A percentile compares a stretch with the other conserved stretches of the same genome.
Conservation (phyloP, 2,888 invertebrate genomes). For the Thyatira batis region DNA sequence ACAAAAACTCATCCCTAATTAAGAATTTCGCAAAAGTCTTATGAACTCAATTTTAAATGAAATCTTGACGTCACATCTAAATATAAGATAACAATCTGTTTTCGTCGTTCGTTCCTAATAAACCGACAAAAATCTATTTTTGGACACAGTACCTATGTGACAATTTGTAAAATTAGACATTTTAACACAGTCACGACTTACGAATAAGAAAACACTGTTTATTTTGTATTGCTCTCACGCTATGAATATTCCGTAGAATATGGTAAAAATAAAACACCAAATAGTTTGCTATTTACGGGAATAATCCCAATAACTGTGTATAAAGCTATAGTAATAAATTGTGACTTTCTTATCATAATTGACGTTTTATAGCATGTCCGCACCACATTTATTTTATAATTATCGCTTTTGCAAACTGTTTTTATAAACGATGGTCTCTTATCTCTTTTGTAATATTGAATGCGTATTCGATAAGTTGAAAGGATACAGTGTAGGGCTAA, state of each 20-base stretch:
- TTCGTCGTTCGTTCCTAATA: too few relatives aligned
- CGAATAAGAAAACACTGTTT: background rate
- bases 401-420: background rate
- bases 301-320: background rate
- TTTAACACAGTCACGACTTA: background rate
- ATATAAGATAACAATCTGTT: too few relatives aligned
- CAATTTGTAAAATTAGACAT: background rate
- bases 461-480: background rate
- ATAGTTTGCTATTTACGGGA: background rate
- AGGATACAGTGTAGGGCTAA: too few relatives aligned
- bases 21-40: too few relatives aligned
- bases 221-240: background rate
- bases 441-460: background rate
- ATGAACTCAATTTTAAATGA: too few relatives aligned
- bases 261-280: background rate
- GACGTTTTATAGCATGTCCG: background rate
- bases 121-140: background rate
- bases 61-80: too few relatives aligned
- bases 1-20: too few relatives aligned
- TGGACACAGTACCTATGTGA: background rate
- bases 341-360: background rate
- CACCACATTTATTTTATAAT: background rate
- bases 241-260: background rate
- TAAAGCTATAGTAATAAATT: background rate
- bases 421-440: too few relatives aligned